Evolutionary conservation across 2,113 vertebrate species (phyloP).

Genomic region (Peucedramus taeniatus): DNA sequence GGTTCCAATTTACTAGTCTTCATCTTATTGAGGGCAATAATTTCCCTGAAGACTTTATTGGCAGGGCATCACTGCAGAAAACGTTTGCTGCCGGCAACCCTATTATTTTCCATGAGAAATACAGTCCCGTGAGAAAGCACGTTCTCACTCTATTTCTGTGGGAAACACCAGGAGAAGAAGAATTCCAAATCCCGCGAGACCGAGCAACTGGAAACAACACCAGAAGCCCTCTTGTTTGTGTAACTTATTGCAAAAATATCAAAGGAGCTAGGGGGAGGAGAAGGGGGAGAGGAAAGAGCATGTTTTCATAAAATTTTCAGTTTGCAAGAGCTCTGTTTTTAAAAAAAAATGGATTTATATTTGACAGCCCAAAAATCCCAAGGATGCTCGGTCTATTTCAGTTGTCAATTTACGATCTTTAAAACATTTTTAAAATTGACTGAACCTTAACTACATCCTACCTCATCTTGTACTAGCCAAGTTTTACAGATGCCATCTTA

Average conservation of each 20-base stretch:
- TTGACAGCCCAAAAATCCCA: slow-evolving; percentile 62
- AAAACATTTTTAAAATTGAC: slow-evolving; percentile 75
- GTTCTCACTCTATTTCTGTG: slow-evolving; percentile 64
- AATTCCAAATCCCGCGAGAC: slow-evolving; percentile 68
- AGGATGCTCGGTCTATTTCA: slow-evolving; percentile 60
- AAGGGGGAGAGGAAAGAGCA: background rate
- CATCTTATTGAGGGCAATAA: slow-evolving; percentile 62
- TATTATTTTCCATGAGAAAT: slow-evolving; percentile 63
- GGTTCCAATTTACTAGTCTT: slow-evolving; percentile 65
- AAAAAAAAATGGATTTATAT: slow-evolving; percentile 51
- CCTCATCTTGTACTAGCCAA: slow-evolving; percentile 73
- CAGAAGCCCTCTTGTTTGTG: slow-evolving; percentile 65
- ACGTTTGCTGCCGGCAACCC: slow-evolving; percentile 36
- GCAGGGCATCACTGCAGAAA: slow-evolving; percentile 57
- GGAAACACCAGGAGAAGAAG: slow-evolving; percentile 68
- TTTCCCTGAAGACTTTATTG: slow-evolving; percentile 70
- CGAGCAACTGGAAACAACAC: slow-evolving; percentile 59
- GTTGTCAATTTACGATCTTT: slow-evolving; percentile 76
- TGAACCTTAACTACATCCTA: slow-evolving; percentile 76
- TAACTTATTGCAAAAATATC: slow-evolving; percentile 67
- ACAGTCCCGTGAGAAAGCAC: slow-evolving; percentile 74
- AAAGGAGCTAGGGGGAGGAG: background rate
- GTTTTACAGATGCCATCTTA: slow-evolving; percentile 80
- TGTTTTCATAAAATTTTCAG: slow-evolving; percentile 62
- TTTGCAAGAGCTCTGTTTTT: slow-evolving; percentile 19